Evolutionary conservation across 1,140 invertebrate species (phyloP), one percentile per base, ranked within the genome.

Genomic region (Pseudomyrmex concolor): DNA sequence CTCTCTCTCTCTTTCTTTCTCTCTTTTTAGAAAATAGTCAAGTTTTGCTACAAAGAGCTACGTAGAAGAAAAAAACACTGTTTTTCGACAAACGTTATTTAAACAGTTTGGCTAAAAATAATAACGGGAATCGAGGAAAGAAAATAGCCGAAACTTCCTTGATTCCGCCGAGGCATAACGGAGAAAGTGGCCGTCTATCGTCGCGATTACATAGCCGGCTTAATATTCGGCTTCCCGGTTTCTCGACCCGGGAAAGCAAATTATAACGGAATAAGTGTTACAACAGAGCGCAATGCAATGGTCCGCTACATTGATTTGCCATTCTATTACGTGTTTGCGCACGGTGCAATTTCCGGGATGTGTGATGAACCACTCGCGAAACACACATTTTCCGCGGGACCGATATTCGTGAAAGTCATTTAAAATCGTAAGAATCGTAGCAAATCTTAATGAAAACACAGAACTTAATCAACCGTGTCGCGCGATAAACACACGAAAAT

Each of bases 221-320:
- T 76, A 68, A 82, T 81, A 64, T 82, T 84, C 73, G 62, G 60
- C 55, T 85, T 85, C 78, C 78, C 70, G 78, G 63, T 85, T 85
- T 83, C 84, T 72, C 78, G 78, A 85, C 67, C 48, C 84, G 83
- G 84, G 92, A 89, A 92, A 91, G 84, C 92, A 60, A 84, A 84
- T 72, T 78, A 78, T 73, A 73, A 74, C 48, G 74, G 74, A 80
- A 19, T 68, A 84, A 64, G 63, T 68, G 74, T 78, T 84, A 62
- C 48, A 84, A 80, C 76, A 59, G 51, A 19, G 34, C 59, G 62
- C 34, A 34, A 71, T 55, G 68, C 68, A 71, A 48, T 68, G 64
- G 66, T 71, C 54, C 45, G 43, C 66, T 80, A 70, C 66, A 78
- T 78, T 60, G 76, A 34, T 78, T 78, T 55, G 43, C 67, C 43